These are phyloP conservation scores for Phylloscopus collybita DNA, from an alignment of 2,797 vertebrate genomes.

Conservation along the genomic window DNA sequence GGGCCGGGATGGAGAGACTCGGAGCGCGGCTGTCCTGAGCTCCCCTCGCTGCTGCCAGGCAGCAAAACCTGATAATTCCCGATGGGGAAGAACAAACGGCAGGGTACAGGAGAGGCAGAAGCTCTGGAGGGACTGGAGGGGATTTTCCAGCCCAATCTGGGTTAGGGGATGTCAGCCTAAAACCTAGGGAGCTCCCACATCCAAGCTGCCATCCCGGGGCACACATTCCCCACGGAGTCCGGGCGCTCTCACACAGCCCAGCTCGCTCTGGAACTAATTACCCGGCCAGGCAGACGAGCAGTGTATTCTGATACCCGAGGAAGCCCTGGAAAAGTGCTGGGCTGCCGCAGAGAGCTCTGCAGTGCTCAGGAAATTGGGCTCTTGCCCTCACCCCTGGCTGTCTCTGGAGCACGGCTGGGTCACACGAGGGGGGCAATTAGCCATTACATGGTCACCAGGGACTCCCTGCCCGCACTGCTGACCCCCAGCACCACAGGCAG, in stretches of 20 bases:
- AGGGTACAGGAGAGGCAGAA: background rate
- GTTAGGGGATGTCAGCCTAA: background rate
- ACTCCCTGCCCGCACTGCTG: background rate
- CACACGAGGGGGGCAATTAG: constrained; percentile 7
- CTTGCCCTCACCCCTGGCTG: background rate
- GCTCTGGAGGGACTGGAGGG: background rate
- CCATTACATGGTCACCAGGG: background rate
- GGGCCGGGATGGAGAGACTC: background rate
- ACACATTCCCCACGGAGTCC: accelerated
- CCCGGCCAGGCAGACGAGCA: background rate
- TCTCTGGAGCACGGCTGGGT: background rate
- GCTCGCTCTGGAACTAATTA: constrained; percentile 42
- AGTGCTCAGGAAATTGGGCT: constrained; percentile 54
- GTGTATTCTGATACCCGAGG: background rate
- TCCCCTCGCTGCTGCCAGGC: background rate
- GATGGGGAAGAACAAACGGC: accelerated
- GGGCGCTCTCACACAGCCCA: background rate
- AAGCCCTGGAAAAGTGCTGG: background rate
- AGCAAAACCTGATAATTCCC: background rate
- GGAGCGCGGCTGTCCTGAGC: background rate
- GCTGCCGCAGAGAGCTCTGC: background rate
- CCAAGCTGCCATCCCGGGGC: background rate
- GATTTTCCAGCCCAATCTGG: background rate
- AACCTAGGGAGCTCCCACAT: background rate
- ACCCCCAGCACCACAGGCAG: background rate